A percentile compares a stretch with the other conserved stretches of the same genome.
These are phyloP conservation scores for Imbricaverruca yamaguchii DNA, from an alignment of 2,888 invertebrate genomes.

Conservation along the genomic window DNA sequence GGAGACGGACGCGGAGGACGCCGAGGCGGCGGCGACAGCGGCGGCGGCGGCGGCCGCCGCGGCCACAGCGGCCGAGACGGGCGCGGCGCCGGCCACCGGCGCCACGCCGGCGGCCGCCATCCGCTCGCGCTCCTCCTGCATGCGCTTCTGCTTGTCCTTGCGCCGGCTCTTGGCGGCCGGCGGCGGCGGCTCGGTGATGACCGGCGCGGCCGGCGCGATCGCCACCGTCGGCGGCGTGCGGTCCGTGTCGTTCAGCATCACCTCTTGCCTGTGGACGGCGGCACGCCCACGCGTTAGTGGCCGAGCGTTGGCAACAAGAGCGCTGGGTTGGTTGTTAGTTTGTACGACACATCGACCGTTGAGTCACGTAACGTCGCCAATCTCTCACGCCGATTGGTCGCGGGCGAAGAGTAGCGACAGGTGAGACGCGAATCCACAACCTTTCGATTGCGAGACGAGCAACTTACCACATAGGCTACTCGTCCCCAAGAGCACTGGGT, in stretches of 20 bases:
- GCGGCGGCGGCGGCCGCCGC: constrained; percentile 24
- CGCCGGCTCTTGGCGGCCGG: constrained; percentile 17
- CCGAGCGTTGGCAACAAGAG: no score
- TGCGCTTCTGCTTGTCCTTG: constrained; percentile 10
- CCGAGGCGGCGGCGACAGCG: not conserved
- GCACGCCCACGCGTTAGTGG: no score
- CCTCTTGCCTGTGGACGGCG: not conserved
- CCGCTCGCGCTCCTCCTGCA: constrained; percentile 22
- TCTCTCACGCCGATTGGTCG: no score
- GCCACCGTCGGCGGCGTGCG: constrained; percentile 18
- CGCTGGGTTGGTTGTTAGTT: no score
- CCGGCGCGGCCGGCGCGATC: not conserved
- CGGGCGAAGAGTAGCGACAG: no score
- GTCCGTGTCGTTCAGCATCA: constrained; percentile 22
- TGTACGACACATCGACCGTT: no score
- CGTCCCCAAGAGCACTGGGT: no score
- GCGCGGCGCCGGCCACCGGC: constrained; percentile 11
- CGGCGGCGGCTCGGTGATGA: not conserved
- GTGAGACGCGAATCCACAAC: no score
- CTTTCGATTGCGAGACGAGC: no score
- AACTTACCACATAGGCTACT: no score
- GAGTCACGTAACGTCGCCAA: no score
- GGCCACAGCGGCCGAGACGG: constrained; percentile 27
- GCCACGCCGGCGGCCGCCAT: constrained; percentile 26
- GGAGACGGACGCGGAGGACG: no score